Conservation (phyloP, 2,888 invertebrate species). For the Galerucella calmariensis region DNA sequence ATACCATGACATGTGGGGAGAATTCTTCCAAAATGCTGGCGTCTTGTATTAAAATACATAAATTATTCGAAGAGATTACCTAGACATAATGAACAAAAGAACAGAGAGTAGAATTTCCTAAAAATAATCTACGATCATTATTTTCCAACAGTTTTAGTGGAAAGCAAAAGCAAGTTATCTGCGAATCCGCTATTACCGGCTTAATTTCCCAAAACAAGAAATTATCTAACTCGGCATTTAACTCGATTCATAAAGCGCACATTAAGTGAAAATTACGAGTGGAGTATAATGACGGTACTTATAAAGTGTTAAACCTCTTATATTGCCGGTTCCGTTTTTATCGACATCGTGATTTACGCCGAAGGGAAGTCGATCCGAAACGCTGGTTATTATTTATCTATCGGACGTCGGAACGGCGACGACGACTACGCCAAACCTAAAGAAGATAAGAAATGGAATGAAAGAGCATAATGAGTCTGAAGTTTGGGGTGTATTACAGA, state of each 20-base stretch:
- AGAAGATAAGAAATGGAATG: slow-evolving; percentile 33
- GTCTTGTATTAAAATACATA: background rate
- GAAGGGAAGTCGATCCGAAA: slow-evolving; percentile 44
- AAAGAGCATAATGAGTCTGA: slow-evolving; percentile 35
- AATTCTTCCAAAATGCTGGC: no score
- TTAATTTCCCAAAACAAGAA: slow-evolving; percentile 45
- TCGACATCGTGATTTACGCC: slow-evolving; percentile 47
- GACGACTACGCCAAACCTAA: slow-evolving; percentile 19
- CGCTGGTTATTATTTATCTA: slow-evolving; percentile 46
- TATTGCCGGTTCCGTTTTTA: slow-evolving; percentile 47
- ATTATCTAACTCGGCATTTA: slow-evolving; percentile 40
- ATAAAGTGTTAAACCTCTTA: slow-evolving; percentile 46
- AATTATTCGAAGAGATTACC: background rate
- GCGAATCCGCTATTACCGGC: slow-evolving; percentile 37
- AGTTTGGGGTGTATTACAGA: slow-evolving; percentile 2
- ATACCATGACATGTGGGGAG: background rate
- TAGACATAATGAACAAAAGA: background rate
- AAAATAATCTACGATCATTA: slow-evolving; percentile 11
- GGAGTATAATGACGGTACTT: slow-evolving; percentile 44
- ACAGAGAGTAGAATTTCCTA: background rate
- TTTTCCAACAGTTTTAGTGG: slow-evolving; percentile 7
- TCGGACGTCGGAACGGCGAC: slow-evolving; percentile 30
- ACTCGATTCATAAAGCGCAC: slow-evolving; percentile 44
- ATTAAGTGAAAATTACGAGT: slow-evolving; percentile 46
- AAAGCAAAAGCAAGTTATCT: slow-evolving; percentile 23